A percentile compares a stretch with the other conserved stretches of the same genome.
Evolutionary conservation across 2,113 vertebrate genomes (phyloP).

Genomic region (Orientallactaga bullata): DNA sequence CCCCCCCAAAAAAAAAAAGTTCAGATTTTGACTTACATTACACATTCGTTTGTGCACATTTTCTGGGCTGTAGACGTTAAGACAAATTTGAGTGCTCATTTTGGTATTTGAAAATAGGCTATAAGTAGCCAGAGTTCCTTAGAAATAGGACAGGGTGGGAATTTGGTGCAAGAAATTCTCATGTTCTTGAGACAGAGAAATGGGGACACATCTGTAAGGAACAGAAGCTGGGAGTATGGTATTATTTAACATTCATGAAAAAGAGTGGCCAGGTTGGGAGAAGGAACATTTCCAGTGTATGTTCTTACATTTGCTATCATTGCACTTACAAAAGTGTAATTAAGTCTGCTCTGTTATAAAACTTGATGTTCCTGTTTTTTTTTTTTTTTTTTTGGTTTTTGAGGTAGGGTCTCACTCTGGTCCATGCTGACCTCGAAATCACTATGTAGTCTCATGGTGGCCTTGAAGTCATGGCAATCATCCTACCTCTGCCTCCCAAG

Average conservation of each 20-base stretch:
- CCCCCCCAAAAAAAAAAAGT: too few species aligned
- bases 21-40: background rate
- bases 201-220: slow-evolving; percentile 32
- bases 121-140: background rate
- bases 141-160: background rate
- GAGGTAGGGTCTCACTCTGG: too few species aligned
- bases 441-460: too few species aligned
- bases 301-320: background rate
- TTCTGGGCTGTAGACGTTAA: background rate
- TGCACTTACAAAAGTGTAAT: background rate
- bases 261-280: background rate
- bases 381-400: too few species aligned
- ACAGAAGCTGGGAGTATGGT: background rate
- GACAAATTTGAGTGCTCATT: background rate
- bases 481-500: too few species aligned
- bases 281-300: background rate
- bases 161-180: background rate
- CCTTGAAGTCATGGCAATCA: too few species aligned
- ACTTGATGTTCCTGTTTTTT: slow-evolving; percentile 12
- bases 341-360: background rate
- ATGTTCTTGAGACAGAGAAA: slow-evolving; percentile 45
- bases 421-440: too few species aligned
- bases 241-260: slow-evolving; percentile 16
- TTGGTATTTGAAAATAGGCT: slow-evolving; percentile 8
- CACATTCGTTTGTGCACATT: slow-evolving; percentile 51